These are phyloP conservation scores for Oreochromis spilurus DNA, from an alignment of 2,113 vertebrate genomes.

Conservation along the genomic window DNA sequence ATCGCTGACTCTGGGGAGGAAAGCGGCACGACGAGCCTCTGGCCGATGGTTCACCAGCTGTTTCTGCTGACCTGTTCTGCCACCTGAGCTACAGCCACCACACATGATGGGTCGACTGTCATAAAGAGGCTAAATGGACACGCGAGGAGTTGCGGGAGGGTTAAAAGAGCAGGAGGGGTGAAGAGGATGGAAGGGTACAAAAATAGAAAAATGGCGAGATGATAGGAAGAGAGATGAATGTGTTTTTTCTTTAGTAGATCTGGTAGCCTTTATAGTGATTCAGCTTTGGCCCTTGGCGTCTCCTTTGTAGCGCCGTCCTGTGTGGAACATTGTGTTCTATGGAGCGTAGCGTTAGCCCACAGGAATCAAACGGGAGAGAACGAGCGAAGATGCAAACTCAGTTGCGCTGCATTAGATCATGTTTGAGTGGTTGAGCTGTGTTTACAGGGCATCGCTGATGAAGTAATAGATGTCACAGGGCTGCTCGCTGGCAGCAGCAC, in stretches of 20 bases:
- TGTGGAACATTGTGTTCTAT: neutral
- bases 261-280: conserved; percentile 22
- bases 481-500: neutral
- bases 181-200: neutral
- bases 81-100: no score
- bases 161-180: neutral
- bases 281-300: neutral
- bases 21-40: neutral
- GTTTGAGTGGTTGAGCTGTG: neutral
- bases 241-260: neutral
- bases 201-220: conserved; percentile 30
- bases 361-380: neutral
- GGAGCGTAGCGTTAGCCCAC: conserved; percentile 7
- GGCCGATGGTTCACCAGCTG: conserved; percentile 36
- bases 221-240: conserved; percentile 7
- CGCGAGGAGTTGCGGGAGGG: neutral
- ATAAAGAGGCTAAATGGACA: conserved; percentile 28
- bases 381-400: neutral
- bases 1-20: neutral
- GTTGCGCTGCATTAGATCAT: conserved; percentile 36
- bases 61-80: neutral
- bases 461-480: conserved; percentile 16
- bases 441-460: neutral
- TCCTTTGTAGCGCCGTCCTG: neutral
- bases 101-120: neutral